These are phyloP conservation scores for Drosophila falleni DNA, from an alignment of 2,888 invertebrate genomes.

Conservation along the genomic window DNA sequence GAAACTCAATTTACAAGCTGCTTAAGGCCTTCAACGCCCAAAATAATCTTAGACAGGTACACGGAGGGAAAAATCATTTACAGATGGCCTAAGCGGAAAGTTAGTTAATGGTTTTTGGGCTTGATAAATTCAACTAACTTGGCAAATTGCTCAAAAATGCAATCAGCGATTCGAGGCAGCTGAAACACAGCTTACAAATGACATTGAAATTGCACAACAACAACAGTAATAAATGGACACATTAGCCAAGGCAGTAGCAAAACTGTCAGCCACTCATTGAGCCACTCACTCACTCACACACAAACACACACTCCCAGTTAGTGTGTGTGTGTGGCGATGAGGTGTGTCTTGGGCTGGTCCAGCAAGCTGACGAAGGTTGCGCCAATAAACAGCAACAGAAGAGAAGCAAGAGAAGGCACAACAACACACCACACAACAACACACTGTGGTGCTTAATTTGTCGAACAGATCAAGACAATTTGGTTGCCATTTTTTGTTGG, in stretches of 20 bases:
- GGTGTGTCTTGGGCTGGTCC: constrained; percentile 49
- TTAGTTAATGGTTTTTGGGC: constrained; percentile 34
- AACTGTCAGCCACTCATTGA: constrained; percentile 41
- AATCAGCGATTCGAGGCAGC: constrained; percentile 44
- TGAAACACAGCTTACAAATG: constrained; percentile 53
- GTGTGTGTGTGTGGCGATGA: constrained; percentile 36
- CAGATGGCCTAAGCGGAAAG: constrained; percentile 9
- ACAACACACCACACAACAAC: constrained; percentile 3
- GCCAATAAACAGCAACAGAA: not conserved
- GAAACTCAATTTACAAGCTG: constrained; percentile 8
- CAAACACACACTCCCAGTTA: constrained; percentile 15
- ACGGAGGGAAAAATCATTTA: constrained; percentile 5
- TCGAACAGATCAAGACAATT: constrained; percentile 15
- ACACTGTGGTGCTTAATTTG: constrained; percentile 8
- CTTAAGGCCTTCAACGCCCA: constrained; percentile 17
- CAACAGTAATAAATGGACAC: constrained; percentile 45
- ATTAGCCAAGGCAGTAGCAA: constrained; percentile 51
- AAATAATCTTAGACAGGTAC: constrained; percentile 1
- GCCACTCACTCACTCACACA: constrained; percentile 26
- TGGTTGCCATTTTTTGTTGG: constrained; percentile 26
- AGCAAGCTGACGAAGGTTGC: constrained; percentile 35
- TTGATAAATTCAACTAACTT: constrained; percentile 39
- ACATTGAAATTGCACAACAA: constrained; percentile 67
- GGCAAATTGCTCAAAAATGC: constrained; percentile 48
- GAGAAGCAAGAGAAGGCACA: constrained; percentile 3